Percentiles rank a stretch among this genome's conserved stretches.
phyloP scores from a whole-genome alignment of 2,797 vertebrate genomes.

The Octomys mimax region DNA sequence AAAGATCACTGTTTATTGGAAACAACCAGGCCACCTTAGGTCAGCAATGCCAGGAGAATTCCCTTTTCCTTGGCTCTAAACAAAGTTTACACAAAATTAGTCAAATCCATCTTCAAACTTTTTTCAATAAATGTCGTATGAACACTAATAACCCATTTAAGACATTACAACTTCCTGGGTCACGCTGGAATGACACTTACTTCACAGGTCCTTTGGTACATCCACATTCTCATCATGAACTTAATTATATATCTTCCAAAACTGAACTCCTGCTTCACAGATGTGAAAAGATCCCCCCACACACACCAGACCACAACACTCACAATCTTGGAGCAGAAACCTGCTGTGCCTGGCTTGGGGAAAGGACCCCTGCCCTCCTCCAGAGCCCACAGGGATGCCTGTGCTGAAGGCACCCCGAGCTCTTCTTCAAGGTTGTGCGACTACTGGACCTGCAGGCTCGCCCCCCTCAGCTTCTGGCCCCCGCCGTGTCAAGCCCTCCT shows the following conservation, averaged over 20 bases:
- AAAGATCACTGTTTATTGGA: slow-evolving; percentile 64
- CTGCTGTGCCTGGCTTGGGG: background rate
- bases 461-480: background rate
- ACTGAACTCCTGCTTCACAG: slow-evolving; percentile 37
- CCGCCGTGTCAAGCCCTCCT: background rate
- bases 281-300: slow-evolving; percentile 17
- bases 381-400: background rate
- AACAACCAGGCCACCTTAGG: slow-evolving; percentile 38
- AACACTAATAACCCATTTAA: slow-evolving; percentile 9
- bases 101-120: slow-evolving; percentile 55
- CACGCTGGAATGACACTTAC: slow-evolving; percentile 35
- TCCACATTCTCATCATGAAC: slow-evolving; percentile 60
- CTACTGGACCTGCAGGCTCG: slow-evolving; percentile 1
- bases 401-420: background rate
- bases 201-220: slow-evolving; percentile 54
- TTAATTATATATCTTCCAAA: slow-evolving; percentile 65
- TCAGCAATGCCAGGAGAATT: slow-evolving; percentile 21
- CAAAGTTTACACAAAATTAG: slow-evolving; percentile 55
- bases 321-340: slow-evolving; percentile 23
- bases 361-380: background rate
- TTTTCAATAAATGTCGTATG: background rate
- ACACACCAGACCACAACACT: background rate
- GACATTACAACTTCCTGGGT: slow-evolving; percentile 44
- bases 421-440: background rate
- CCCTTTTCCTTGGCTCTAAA: slow-evolving; percentile 18